These are phyloP conservation scores for Oreonectes daqikongensis DNA, from an alignment of 2,797 vertebrate species.

Conservation along the genomic window DNA sequence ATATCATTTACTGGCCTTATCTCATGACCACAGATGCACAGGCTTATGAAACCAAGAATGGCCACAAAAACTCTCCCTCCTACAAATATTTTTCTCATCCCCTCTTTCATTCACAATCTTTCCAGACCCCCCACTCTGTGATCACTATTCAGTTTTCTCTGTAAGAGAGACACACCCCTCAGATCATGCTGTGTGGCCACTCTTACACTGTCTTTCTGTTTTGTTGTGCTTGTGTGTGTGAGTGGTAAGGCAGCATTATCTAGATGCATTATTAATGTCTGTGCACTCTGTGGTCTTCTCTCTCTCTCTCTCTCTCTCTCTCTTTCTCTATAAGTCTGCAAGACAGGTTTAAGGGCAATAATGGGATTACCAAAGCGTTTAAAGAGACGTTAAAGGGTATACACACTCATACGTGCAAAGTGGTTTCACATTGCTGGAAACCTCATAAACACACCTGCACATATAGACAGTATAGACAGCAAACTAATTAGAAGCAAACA, in stretches of 20 bases:
- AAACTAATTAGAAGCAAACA: not conserved
- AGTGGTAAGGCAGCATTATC: conserved; percentile 47
- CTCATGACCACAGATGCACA: too few species aligned
- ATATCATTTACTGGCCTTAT: not conserved
- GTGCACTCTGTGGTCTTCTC: conserved; percentile 47
- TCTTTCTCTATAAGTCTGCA: conserved; percentile 12
- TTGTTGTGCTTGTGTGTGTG: conserved; percentile 37
- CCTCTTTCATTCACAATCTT: conserved; percentile 6
- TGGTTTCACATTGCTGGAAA: not conserved
- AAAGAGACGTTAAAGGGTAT: conserved; percentile 22
- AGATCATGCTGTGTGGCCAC: conserved; percentile 8
- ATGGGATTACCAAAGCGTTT: conserved; percentile 36
- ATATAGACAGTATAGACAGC: not conserved
- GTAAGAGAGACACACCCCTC: not conserved
- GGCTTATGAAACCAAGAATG: not conserved
- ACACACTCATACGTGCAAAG: not conserved
- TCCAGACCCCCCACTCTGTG: not conserved
- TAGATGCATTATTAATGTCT: conserved; percentile 54
- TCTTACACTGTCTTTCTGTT: conserved; percentile 31
- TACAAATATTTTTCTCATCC: not conserved
- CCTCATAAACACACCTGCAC: conserved; percentile 9
- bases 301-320: conserved; percentile 22
- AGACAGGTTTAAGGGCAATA: conserved; percentile 33
- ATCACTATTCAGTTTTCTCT: conserved; percentile 17
- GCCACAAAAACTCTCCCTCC: not conserved